Conservation (phyloP, 2,888 invertebrate species). For the Carpatolechia fugitivella region DNA sequence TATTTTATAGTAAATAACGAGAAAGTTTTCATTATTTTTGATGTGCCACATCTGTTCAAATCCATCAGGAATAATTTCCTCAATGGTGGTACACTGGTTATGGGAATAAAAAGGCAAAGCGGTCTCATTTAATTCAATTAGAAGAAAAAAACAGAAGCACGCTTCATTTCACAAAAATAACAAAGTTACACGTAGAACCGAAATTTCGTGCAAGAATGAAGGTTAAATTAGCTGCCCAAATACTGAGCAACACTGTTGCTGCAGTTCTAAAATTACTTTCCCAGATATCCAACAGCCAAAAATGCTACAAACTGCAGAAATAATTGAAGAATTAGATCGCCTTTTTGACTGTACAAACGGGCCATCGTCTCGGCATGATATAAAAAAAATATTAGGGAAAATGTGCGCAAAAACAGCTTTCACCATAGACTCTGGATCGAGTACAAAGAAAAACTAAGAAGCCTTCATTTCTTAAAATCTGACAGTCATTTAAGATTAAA, state of each 20-base stretch:
- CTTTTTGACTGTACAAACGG: slow-evolving; percentile 24
- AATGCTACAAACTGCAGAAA: slow-evolving; percentile 15
- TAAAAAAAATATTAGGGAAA: slow-evolving; percentile 21
- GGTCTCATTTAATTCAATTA: slow-evolving; percentile 12
- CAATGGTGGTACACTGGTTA: slow-evolving; percentile 4
- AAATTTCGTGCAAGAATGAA: slow-evolving; percentile 20
- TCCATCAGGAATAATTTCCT: slow-evolving; percentile 16
- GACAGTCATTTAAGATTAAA: neutral
- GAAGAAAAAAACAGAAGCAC: slow-evolving; percentile 13
- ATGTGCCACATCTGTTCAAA: slow-evolving; percentile 19
- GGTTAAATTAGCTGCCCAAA: slow-evolving; percentile 22
- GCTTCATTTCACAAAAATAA: slow-evolving; percentile 10
- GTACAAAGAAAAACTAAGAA: neutral
- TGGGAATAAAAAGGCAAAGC: slow-evolving; percentile 13
- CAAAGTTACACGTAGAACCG: slow-evolving; percentile 1
- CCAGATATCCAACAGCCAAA: neutral
- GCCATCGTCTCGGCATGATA: slow-evolving; percentile 18
- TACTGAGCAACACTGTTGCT: slow-evolving; percentile 22
- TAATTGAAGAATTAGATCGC: slow-evolving; percentile 18
- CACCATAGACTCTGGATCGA: neutral
- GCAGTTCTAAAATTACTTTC: slow-evolving; percentile 19
- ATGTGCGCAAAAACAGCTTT: slow-evolving; percentile 18
- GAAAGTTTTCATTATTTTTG: slow-evolving; percentile 17
- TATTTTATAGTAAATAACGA: slow-evolving; percentile 10
- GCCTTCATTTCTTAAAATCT: neutral